Evolutionary conservation across 2,888 invertebrate species (phyloP), one percentile per base, ranked within the genome.

Genomic region (Drosophila subsilvestris): DNA sequence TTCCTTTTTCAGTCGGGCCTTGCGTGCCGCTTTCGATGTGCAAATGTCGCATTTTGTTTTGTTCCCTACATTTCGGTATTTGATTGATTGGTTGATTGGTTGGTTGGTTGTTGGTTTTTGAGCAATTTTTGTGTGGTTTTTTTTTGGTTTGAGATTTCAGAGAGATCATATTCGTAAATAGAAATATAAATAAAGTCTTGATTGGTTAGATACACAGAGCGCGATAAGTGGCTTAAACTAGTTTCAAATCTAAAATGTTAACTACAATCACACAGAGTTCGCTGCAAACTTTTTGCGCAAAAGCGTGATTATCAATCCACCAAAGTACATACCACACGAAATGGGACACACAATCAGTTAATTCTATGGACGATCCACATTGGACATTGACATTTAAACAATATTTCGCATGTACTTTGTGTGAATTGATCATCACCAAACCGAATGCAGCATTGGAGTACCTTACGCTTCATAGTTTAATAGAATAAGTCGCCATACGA

Each of bases 11-110:
- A 93, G 92, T 74, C 93, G 93, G 87, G 94, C 93, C 93, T 94
- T 96, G 93, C 95, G 95, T 92, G 94, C 93, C 88, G 94, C 93
- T 93, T 95, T 96, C 85, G 95, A 94, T 93, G 94, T 95, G 94
- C 97, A 97, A 92, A 95, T 94, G 93, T 97, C 96, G 93, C 97
- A 97, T 92, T 96, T 94, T 90, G 96, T 97, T 95, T 96, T 96
- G 95, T 97, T 97, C 97, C 97, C 97, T 97, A 95, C 75, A 86
- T 75, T 66, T 68, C 43, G 54, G 47, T 77, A 55, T 74, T 79
- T 75, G 67, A 68, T 68, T 68, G 62, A 54, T 75, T 69, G 47
- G 3, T 20, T 20, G 20, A 3, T 20, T 75, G 67, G 66, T 68
- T 68, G 62, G 57, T 75, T 69, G 47, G 61, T 27, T 12, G 32